Evolutionary conservation across 1,140 invertebrate species (phyloP), one percentile per base, ranked within the genome.

Genomic region (Acromyrmex heyeri): DNA sequence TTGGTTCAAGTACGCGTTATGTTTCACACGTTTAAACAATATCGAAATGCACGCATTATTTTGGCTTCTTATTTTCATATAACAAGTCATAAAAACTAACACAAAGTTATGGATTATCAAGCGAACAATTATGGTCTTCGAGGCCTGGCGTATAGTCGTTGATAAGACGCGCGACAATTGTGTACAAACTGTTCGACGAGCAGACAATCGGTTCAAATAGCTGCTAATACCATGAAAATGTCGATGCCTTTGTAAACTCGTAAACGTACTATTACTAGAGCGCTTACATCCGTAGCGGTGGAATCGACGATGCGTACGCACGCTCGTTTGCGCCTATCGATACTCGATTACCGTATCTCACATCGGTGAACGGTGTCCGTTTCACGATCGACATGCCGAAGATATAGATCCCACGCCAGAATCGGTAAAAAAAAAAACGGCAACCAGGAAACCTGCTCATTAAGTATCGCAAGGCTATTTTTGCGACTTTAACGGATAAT

Each of bases 301-400:
- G 53, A 21, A 85, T 76, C 64, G 70, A 38, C 27, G 67, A 38
- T 57, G 44, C 61, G 24, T 53, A 86, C 78, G 24, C 18, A 64
- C 24, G 44, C 27, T 34, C 53, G 21, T 72, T 59, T 27, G 48
- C 24, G 21, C 12, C 38, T 86, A 88, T 88, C 85, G 82, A 86
- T 81, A 65, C 61, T n/a, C 83, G 67, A 88, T 81, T 76, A 81
- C 48, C 83, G 65, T 87, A 64, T 85, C 65, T 86, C 73, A 34
- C 50, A 27, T 21, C 27, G 50, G 38, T 67, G 55, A 30, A 67
- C 61, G n/a, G 24, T 62, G 55, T 57, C 61, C 44, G 48, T 12
- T 38, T 50, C 14, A 14, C 57, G 85, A 82, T 82, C 69, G 69
- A 24, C 34, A 65, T 38, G 69, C 18, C 18, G 59, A 59, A 67